phyloP scores from a whole-genome alignment of 2,888 invertebrate genomes.

The Cybosia mesomella region DNA sequence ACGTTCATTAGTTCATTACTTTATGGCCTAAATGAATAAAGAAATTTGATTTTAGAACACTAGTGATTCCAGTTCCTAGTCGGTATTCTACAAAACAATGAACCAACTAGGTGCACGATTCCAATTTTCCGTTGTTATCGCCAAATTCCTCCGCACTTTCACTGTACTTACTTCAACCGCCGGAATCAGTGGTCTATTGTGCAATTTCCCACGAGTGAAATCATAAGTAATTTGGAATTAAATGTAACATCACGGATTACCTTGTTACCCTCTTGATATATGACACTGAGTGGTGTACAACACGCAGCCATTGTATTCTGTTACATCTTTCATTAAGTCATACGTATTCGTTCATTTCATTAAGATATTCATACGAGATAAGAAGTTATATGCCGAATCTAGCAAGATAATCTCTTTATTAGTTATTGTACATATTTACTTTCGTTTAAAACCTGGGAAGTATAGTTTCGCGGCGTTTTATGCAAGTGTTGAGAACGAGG shows the following conservation, averaged over 20 bases:
- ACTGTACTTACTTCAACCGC: conserved; percentile 11
- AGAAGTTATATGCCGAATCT: conserved; percentile 14
- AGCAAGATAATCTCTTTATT: conserved; percentile 47
- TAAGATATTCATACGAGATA: conserved; percentile 21
- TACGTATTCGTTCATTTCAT: conserved; percentile 22
- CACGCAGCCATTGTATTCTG: conserved; percentile 19
- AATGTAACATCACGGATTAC: conserved; percentile 20
- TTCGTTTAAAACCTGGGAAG: conserved; percentile 48
- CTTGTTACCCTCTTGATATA: conserved; percentile 27
- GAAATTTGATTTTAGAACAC: background rate
- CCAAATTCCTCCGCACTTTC: conserved; percentile 18
- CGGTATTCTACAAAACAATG: background rate
- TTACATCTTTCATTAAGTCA: conserved; percentile 26
- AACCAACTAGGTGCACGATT: background rate
- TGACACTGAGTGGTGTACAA: conserved; percentile 22
- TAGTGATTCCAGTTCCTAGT: too few species aligned
- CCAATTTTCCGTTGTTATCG: conserved; percentile 11
- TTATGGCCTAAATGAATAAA: background rate
- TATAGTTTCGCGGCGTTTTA: conserved; percentile 35
- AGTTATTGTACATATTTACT: conserved; percentile 51
- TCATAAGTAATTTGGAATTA: conserved; percentile 44
- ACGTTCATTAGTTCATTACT: background rate
- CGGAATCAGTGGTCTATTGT: conserved; percentile 17
- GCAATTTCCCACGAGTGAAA: conserved; percentile 49
- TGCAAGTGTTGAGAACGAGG: conserved; percentile 19